Evolutionary conservation across 1,140 invertebrate species (phyloP).

Genomic region (Pogonus chalceus): DNA sequence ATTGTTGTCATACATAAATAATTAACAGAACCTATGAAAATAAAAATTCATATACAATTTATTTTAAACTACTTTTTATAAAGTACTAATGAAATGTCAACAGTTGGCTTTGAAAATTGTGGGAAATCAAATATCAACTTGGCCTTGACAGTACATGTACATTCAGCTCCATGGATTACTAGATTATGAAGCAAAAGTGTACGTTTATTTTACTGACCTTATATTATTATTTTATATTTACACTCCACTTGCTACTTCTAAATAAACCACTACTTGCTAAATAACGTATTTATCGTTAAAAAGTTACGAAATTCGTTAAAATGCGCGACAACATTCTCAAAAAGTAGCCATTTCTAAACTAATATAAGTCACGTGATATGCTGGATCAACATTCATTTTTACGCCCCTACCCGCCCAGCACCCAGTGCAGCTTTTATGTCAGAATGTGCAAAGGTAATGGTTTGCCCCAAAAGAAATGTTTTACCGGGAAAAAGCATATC

Average conservation of each 20-base stretch:
- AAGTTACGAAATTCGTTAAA: neutral
- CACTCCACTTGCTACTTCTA: neutral
- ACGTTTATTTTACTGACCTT: neutral
- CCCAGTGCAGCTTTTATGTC: neutral
- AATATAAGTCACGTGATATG: neutral
- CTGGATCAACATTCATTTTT: neutral
- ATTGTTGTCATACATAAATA: neutral
- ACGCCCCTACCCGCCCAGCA: neutral
- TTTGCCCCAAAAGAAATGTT: neutral
- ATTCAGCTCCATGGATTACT: no score
- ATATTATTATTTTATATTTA: neutral
- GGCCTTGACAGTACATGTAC: conserved; percentile 4
- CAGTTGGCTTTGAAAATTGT: neutral
- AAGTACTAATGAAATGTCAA: neutral
- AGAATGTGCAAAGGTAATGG: neutral
- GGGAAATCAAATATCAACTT: neutral
- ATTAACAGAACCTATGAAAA: neutral
- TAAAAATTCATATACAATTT: neutral
- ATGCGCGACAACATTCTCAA: conserved; percentile 3
- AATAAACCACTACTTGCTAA: neutral
- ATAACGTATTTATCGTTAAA: neutral
- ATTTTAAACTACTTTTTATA: neutral
- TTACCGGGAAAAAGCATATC: neutral
- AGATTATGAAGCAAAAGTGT: neutral
- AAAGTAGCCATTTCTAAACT: conserved; percentile 2